Percentiles rank a stretch among this genome's conserved stretches.
phyloP scores from a whole-genome alignment of 2,888 invertebrate genomes.

The Entomobrya multifasciata region DNA sequence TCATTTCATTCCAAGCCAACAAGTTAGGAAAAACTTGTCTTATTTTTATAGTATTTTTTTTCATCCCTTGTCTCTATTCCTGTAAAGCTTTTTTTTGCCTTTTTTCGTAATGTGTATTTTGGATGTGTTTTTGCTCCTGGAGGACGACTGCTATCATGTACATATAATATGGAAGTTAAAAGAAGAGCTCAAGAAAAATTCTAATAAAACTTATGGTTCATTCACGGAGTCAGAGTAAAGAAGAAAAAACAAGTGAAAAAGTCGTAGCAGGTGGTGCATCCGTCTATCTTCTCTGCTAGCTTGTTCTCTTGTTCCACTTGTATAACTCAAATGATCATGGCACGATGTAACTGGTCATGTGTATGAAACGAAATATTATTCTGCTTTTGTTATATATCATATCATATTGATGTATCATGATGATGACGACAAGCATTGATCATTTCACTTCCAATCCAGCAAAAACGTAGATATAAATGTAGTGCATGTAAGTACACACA shows the following conservation, averaged over 20 bases:
- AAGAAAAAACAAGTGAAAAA: constrained; percentile 50
- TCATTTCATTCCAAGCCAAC: constrained; percentile 29
- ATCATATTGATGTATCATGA: neutral
- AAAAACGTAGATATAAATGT: neutral
- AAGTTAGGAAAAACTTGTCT: neutral
- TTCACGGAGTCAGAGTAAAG: constrained; percentile 14
- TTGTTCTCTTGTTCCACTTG: constrained; percentile 43
- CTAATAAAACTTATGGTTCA: constrained; percentile 66
- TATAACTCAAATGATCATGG: constrained; percentile 55
- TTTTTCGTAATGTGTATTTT: neutral
- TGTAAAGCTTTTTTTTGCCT: neutral
- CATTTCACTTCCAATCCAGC: neutral
- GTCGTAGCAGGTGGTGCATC: constrained; percentile 71
- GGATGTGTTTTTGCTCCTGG: neutral
- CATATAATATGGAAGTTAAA: no score
- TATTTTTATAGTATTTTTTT: constrained; percentile 31
- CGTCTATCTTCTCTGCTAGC: constrained; percentile 47
- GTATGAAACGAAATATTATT: constrained; percentile 57
- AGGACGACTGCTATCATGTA: no score
- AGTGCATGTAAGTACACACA: neutral
- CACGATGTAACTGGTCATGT: constrained; percentile 65
- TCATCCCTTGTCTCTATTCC: neutral
- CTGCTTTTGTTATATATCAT: constrained; percentile 18
- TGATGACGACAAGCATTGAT: neutral
- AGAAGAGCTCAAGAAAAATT: constrained; percentile 45